Evolutionary conservation across 2,797 vertebrate species (phyloP).

Genomic region (Antrozous pallidus): DNA sequence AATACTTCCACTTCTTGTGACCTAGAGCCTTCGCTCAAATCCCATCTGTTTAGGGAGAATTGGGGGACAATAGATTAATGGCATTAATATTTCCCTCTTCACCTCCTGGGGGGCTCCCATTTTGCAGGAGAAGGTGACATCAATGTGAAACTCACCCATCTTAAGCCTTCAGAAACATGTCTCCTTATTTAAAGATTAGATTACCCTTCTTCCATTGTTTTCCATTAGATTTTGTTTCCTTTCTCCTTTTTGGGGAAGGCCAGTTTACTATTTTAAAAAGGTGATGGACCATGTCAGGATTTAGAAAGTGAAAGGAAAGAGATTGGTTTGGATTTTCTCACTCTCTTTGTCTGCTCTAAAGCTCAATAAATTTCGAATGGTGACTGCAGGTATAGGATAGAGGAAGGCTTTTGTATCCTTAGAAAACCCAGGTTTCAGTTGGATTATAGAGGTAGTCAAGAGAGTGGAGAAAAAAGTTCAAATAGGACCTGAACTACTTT

Average conservation of each 20-base stretch:
- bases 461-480: conserved; percentile 72
- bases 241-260: conserved; percentile 84
- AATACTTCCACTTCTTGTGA: conserved; percentile 63
- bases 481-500: conserved; percentile 77
- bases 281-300: conserved; percentile 91
- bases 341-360: conserved; percentile 83
- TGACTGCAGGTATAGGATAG: conserved; percentile 83
- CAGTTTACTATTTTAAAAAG: conserved; percentile 91
- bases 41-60: conserved; percentile 72
- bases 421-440: conserved; percentile 76
- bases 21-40: conserved; percentile 70
- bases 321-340: conserved; percentile 88
- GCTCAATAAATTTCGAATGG: conserved; percentile 86
- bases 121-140: conserved; percentile 89
- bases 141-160: conserved; percentile 88
- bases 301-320: conserved; percentile 88
- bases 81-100: conserved; percentile 78
- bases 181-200: conserved; percentile 92
- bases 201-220: conserved; percentile 89
- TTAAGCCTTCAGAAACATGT: conserved; percentile 88
- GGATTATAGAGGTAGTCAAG: conserved; percentile 76
- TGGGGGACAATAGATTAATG: conserved; percentile 68
- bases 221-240: conserved; percentile 86
- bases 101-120: conserved; percentile 74
- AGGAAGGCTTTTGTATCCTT: conserved; percentile 78